phyloP scores from a whole-genome alignment of 1,140 invertebrate species.

The Zophobas morio region DNA sequence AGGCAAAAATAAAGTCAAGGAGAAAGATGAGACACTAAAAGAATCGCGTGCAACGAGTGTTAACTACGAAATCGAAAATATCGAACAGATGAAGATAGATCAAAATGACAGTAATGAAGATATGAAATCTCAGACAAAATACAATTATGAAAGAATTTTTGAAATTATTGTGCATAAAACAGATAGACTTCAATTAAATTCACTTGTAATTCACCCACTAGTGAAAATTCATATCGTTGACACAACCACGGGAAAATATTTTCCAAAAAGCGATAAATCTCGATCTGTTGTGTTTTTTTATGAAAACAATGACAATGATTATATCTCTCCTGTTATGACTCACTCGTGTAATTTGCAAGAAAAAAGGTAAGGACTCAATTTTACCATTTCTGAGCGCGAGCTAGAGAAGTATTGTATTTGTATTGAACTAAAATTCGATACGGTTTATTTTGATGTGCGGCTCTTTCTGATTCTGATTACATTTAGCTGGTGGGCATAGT shows the following conservation, averaged over 20 bases:
- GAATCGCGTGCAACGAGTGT: neutral
- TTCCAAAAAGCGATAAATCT: slow-evolving; percentile 54
- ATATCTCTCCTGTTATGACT: slow-evolving; percentile 57
- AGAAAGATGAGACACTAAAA: neutral
- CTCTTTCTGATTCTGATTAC: too few relatives aligned
- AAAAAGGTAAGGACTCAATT: slow-evolving; percentile 56
- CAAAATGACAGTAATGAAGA: slow-evolving; percentile 27
- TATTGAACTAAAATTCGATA: too few relatives aligned
- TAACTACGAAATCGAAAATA: neutral
- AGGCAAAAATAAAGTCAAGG: neutral
- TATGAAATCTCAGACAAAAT: slow-evolving; percentile 19
- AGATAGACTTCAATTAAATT: slow-evolving; percentile 54
- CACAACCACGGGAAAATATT: slow-evolving; percentile 57
- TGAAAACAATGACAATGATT: slow-evolving; percentile 56
- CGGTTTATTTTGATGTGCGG: too few relatives aligned
- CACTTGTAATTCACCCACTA: slow-evolving; percentile 58
- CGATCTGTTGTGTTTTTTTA: slow-evolving; percentile 56
- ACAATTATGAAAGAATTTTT: slow-evolving; percentile 54
- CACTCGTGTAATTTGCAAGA: slow-evolving; percentile 60
- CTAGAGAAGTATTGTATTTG: too few relatives aligned
- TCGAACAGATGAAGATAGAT: slow-evolving; percentile 20
- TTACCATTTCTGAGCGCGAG: too few relatives aligned
- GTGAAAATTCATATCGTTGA: slow-evolving; percentile 63
- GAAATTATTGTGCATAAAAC: slow-evolving; percentile 58
- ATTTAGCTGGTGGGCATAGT: too few relatives aligned